These are phyloP conservation scores for Terrapene triunguis DNA, from an alignment of 2,113 vertebrate genomes.

Conservation along the genomic window DNA sequence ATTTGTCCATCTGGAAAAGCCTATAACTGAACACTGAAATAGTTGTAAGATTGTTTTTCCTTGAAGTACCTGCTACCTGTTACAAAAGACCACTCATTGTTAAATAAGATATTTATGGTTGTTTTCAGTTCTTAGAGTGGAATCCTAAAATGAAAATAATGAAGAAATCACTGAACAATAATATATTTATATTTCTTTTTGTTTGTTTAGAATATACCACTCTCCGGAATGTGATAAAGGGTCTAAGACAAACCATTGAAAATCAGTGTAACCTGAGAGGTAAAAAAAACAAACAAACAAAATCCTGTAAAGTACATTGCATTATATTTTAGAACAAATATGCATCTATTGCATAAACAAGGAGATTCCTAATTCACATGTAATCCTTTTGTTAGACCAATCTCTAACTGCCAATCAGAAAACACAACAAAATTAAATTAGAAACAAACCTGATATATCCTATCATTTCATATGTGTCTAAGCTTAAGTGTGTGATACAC, in stretches of 20 bases:
- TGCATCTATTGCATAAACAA: neutral
- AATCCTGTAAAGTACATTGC: neutral
- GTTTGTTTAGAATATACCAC: conserved; percentile 85
- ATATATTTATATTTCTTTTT: neutral
- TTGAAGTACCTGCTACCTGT: neutral
- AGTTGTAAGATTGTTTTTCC: neutral
- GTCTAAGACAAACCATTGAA: conserved; percentile 87
- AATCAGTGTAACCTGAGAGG: conserved; percentile 90
- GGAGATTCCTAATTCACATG: neutral
- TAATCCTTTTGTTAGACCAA: neutral
- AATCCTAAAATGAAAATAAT: neutral
- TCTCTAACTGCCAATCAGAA: neutral
- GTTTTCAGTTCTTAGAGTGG: neutral
- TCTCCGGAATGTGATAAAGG: conserved; percentile 84
- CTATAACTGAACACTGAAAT: neutral
- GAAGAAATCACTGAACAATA: neutral
- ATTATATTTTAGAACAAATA: neutral
- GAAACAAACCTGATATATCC: neutral
- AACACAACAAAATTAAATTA: neutral
- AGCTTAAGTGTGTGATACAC: neutral
- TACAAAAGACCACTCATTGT: neutral
- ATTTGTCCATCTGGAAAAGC: neutral
- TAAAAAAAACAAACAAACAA: conserved; percentile 68
- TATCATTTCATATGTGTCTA: neutral
- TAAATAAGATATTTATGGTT: neutral